These are phyloP conservation scores for Plecotus auritus DNA, from an alignment of 2,113 vertebrate species.

Conservation along the genomic window DNA sequence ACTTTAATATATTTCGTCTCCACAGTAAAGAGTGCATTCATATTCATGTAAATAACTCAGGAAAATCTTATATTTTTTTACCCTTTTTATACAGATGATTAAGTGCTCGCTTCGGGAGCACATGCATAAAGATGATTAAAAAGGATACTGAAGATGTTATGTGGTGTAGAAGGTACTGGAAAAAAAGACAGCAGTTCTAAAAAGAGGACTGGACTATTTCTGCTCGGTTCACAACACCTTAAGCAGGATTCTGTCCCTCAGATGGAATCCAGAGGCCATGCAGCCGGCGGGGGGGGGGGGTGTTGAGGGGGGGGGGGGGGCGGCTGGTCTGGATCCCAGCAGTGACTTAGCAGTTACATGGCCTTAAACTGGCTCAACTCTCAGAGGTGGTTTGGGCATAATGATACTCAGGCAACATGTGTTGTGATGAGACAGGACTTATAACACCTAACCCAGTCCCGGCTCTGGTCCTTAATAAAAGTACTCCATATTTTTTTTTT, in stretches of 20 bases:
- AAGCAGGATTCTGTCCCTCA: neutral
- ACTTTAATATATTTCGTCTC: neutral
- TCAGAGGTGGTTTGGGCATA: neutral
- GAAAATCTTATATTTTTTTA: neutral
- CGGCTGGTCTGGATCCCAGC: neutral
- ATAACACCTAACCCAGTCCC: neutral
- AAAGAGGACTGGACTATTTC: neutral
- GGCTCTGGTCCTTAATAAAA: neutral
- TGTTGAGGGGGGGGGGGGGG: no score
- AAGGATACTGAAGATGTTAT: neutral
- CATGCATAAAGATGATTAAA: neutral
- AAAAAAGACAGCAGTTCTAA: neutral
- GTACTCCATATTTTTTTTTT: no score
- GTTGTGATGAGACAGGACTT: neutral
- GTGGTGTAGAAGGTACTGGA: neutral
- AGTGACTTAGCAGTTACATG: neutral
- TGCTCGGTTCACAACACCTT: neutral
- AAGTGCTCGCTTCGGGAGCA: neutral
- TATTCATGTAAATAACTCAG: constrained; percentile 6
- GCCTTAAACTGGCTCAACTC: neutral
- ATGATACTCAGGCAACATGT: neutral
- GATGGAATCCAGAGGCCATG: neutral
- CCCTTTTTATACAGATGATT: neutral
- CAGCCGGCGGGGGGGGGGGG: neutral
- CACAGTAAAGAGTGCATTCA: neutral